A percentile compares a stretch with the other conserved stretches of the same genome.
Evolutionary conservation across 1,140 invertebrate species (phyloP).

Genomic region (Macrotrachela quadricornifera): DNA sequence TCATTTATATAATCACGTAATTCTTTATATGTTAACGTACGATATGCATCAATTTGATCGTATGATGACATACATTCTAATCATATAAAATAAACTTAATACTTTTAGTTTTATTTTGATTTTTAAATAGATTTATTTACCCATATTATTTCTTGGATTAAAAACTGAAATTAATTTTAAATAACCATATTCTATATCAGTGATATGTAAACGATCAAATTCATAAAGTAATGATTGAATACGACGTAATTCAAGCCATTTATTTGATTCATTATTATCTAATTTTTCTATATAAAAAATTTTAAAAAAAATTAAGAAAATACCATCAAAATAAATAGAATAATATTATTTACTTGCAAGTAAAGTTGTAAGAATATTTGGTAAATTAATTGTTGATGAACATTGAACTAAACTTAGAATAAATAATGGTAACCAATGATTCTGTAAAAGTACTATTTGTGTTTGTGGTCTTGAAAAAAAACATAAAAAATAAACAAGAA

Average conservation of each 20-base stretch:
- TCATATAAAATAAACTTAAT: no score
- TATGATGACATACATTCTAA: no score
- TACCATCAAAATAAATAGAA: no score
- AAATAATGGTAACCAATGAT: conserved; percentile 8
- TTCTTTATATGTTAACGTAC: conserved; percentile 5
- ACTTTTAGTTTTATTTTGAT: not conserved
- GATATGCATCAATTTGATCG: conserved; percentile 5
- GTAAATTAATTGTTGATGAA: not conserved
- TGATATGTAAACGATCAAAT: not conserved
- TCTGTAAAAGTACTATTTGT: conserved; percentile 7
- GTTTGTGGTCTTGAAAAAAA: conserved; percentile 1
- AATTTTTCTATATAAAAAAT: no score
- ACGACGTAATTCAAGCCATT: not conserved
- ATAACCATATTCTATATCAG: conserved; percentile 5
- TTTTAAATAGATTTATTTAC: not conserved
- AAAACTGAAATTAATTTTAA: conserved; percentile 6
- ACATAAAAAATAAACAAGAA: not conserved
- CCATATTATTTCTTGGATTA: not conserved
- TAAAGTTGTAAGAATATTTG: no score
- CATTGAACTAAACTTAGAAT: conserved; percentile 3
- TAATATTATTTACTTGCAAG: no score
- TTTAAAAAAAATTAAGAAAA: no score
- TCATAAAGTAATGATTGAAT: conserved; percentile 2
- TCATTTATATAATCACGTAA: not conserved
- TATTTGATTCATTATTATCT: no score